Evolutionary conservation across 2,113 vertebrate genomes (phyloP), one percentile per base, ranked within the genome.

Genomic region (Platycercus adscitus): DNA sequence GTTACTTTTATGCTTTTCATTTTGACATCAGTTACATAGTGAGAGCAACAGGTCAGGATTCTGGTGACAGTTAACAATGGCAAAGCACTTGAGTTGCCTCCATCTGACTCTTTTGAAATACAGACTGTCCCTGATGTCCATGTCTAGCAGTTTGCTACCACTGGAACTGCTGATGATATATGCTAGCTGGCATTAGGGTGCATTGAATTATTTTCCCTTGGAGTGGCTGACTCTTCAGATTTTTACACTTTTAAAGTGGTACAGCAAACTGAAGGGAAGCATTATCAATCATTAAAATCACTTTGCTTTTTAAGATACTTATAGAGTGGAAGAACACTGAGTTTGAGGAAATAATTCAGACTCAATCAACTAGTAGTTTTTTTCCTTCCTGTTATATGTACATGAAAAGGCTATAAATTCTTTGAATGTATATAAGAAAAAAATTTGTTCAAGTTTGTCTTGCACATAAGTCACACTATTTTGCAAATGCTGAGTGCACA

Each of bases 71-170:
- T 60, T 90, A 88, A 52, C 91, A 95, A 75, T 50, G 24, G 85
- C 37, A 68, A 88, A 96, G 82, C 53, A 69, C 53, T 81, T 76
- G 71, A 89, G 49, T 76, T 85, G 89, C 61, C 73, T 91, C 63
- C 44, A 92, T 61, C n/a, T 47, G 87, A 46, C 71, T 93, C 66
- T 81, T 93, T 80, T 70, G 53, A 94, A 90, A 91, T 80, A 89
- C 63, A 61, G 18, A 29, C 71, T 70, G n/a, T 77, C 89, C 81
- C 96, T 91, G 81, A 90, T 90, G 75, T 86, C 95, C 82, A 44
- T 93, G 63, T 93, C 82, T 91, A 63, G 60, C 68, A 56, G 46
- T 81, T 86, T 94, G 68, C 43, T 93, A n/a, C 33, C 37, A 24
- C 18, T 64, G 41, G 43, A 90, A 65, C n/a, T 55, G 10, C 25